phyloP scores from a whole-genome alignment of 2,888 invertebrate genomes.

The Griposia aprilina region DNA sequence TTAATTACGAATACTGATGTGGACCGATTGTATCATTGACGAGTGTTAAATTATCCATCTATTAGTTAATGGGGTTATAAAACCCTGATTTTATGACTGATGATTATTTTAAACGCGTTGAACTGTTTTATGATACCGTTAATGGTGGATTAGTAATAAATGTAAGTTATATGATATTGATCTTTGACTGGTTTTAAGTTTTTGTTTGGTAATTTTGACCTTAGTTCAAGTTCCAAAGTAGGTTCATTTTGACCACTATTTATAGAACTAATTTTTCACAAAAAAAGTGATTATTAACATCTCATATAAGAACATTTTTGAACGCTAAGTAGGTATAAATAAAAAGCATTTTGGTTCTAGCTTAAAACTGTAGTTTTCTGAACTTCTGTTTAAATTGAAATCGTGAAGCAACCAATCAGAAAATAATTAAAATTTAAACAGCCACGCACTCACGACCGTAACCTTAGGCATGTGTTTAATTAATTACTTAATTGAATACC shows the following conservation, averaged over 20 bases:
- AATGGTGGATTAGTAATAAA: conserved; percentile 37
- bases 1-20: conserved; percentile 49
- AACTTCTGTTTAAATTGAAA: too few relatives aligned
- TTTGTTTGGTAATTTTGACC: background rate
- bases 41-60: conserved; percentile 46
- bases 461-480: conserved; percentile 12
- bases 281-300: too few relatives aligned
- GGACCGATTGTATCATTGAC: conserved; percentile 44
- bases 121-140: conserved; percentile 44
- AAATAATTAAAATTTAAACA: conserved; percentile 15
- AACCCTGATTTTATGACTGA: conserved; percentile 60
- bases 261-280: too few relatives aligned
- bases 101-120: conserved; percentile 58
- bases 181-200: background rate
- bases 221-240: too few relatives aligned
- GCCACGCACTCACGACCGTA: conserved; percentile 5
- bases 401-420: conserved; percentile 4
- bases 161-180: conserved; percentile 7
- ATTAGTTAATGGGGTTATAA: conserved; percentile 60
- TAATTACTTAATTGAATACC: conserved; percentile 55
- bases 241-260: too few relatives aligned
- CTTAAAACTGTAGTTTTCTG: too few relatives aligned
- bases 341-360: too few relatives aligned
- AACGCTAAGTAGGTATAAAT: too few relatives aligned
- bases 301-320: too few relatives aligned